phyloP scores from a whole-genome alignment of 2,888 invertebrate genomes.

The Chalcis sispes region DNA sequence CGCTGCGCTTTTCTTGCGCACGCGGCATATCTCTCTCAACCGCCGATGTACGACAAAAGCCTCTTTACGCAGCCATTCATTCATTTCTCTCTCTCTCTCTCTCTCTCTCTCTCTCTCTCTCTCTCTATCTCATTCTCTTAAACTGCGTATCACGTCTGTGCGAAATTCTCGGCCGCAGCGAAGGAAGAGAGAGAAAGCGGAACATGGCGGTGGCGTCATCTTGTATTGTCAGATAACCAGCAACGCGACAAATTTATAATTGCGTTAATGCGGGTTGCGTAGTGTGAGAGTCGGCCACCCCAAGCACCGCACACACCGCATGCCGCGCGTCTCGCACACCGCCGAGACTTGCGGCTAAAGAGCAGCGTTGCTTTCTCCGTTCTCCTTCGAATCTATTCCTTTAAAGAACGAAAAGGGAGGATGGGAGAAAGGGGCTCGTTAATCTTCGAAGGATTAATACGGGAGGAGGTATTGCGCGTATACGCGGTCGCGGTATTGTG shows the following conservation, averaged over 20 bases:
- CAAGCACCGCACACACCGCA: constrained; percentile 69
- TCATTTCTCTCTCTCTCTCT: not conserved
- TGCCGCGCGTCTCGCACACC: constrained; percentile 55
- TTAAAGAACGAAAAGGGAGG: no score
- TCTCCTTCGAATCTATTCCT: not conserved
- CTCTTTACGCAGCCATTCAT: constrained; percentile 23
- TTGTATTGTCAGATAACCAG: constrained; percentile 75
- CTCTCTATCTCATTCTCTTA: no score
- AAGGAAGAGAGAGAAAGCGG: not conserved
- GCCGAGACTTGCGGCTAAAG: not conserved
- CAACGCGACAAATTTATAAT: constrained; percentile 75
- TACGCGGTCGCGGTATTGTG: constrained; percentile 61
- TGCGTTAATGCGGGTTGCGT: constrained; percentile 70
- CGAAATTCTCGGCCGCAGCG: not conserved
- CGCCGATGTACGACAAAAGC: constrained; percentile 46
- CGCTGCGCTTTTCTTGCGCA: constrained; percentile 27
- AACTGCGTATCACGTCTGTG: constrained; percentile 14
- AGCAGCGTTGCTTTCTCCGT: not conserved
- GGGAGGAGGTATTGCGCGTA: constrained; percentile 67
- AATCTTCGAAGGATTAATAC: constrained; percentile 71
- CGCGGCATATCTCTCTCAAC: not conserved
- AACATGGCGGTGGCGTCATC: constrained; percentile 67
- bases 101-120: no score
- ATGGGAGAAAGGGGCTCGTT: constrained; percentile 65
- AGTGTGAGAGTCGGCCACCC: not conserved